phyloP scores from a whole-genome alignment of 2,888 invertebrate genomes.

The Smittia sp. region DNA sequence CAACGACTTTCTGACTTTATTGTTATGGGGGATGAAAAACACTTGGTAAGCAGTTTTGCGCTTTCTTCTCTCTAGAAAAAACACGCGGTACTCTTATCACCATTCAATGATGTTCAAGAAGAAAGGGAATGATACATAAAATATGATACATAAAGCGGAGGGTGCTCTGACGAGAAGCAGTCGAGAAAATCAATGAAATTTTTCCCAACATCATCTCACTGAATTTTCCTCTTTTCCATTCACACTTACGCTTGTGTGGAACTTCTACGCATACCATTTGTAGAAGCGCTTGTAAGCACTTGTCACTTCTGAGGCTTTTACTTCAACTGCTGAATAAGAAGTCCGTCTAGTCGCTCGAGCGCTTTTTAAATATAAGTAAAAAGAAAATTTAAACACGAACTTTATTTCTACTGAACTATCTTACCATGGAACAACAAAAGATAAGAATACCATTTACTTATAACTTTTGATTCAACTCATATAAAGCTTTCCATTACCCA shows the following conservation, averaged over 20 bases:
- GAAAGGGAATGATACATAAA: conserved; percentile 17
- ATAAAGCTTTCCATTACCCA: conserved; percentile 11
- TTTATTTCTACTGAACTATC: too few species aligned
- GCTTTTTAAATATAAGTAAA: too few species aligned
- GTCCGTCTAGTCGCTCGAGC: too few species aligned
- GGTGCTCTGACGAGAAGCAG: not conserved
- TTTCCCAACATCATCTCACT: not conserved
- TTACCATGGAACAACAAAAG: too few species aligned
- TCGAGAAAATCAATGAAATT: conserved; percentile 29
- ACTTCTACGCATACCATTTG: conserved; percentile 12
- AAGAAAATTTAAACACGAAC: too few species aligned
- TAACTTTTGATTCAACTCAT: too few species aligned
- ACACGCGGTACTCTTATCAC: conserved; percentile 1
- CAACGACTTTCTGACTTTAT: not conserved
- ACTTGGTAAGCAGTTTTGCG: conserved; percentile 27
- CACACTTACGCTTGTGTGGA: conserved; percentile 8
- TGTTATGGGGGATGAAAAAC: too few species aligned
- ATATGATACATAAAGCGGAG: conserved; percentile 31
- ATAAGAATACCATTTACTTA: too few species aligned
- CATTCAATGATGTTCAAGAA: not conserved
- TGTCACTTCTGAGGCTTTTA: not conserved
- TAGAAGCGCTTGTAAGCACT: conserved; percentile 17
- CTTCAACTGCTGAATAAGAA: too few species aligned
- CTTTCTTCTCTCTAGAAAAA: not conserved
- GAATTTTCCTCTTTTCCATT: conserved; percentile 22